Conservation (phyloP, 2,888 invertebrate species). For the Euplexia lucipara region DNA sequence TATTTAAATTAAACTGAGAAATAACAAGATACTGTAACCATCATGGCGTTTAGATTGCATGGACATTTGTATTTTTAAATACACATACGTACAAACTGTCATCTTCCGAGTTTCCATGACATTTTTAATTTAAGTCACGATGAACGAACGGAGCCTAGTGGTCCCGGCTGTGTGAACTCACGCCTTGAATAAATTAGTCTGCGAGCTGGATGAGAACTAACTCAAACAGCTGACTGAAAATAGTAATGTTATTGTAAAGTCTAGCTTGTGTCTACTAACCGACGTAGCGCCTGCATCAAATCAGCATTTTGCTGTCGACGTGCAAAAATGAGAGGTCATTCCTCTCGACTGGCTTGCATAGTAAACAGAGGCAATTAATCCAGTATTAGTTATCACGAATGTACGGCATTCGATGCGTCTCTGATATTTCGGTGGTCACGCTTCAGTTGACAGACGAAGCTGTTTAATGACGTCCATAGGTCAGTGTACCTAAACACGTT, state of each 20-base stretch:
- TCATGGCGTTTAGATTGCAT: conserved; percentile 81
- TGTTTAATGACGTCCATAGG: conserved; percentile 58
- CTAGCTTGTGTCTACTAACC: conserved; percentile 33
- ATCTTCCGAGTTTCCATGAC: conserved; percentile 36
- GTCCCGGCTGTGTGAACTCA: conserved; percentile 51
- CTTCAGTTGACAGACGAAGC: conserved; percentile 54
- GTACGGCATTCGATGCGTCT: conserved; percentile 33
- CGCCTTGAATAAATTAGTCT: conserved; percentile 59
- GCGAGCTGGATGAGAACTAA: conserved; percentile 44
- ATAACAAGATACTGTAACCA: conserved; percentile 89
- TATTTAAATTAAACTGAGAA: conserved; percentile 91
- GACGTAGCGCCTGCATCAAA: conserved; percentile 37
- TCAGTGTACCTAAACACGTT: conserved; percentile 31
- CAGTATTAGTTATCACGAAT: conserved; percentile 49
- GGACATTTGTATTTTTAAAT: conserved; percentile 71
- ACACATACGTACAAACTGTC: conserved; percentile 51
- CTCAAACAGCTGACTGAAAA: conserved; percentile 57
- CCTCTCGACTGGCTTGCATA: conserved; percentile 11
- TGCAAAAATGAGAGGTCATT: conserved; percentile 48
- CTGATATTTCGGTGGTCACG: conserved; percentile 50
- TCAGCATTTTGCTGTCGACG: conserved; percentile 21
- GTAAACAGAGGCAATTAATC: conserved; percentile 54
- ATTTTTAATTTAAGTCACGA: conserved; percentile 56
- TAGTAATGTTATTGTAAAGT: conserved; percentile 45
- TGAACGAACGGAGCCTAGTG: conserved; percentile 37